Evolutionary conservation across 2,888 invertebrate species (phyloP), one percentile per base, ranked within the genome.

Genomic region (Julus scandinavius): DNA sequence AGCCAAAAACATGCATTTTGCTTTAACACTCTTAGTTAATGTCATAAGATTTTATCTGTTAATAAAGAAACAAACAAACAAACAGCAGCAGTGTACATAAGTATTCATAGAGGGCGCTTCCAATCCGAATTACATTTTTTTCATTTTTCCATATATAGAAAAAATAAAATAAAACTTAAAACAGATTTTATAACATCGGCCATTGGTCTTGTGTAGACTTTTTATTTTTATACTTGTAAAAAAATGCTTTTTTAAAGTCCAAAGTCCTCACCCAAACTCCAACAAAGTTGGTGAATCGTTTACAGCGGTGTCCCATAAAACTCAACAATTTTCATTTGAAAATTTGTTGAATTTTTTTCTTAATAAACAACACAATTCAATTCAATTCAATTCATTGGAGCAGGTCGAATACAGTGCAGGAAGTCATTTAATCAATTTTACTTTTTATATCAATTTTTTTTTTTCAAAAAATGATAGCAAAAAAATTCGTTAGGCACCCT

Each of bases 41-140:
- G 0, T 29, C 29, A 29, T 1, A 29, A 29, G 29, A 29, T 29
- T 29, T 29, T 29, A 29, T 45, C 45, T 45, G 45, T 45, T 45
- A 45, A 45, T 45, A 0, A 45, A 45, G 45, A 7, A 45, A 45
- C 45, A 45, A 45, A 45, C 45, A 45, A 45, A 45, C 7, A 45
- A 45, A 45, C 45, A 72, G 29, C 72, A 72, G 11, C 72, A 72
- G 29, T 72, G 72, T 72, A 72, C 72, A 72, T 72, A 72, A 29
- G 72, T 72, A 72, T 72, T 72, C 72, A 72, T 72, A 72, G 72
- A 72, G 72, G 72, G 72, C 72, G 72, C 72, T 72, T 72, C 72
- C 72, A 72, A 29, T 29, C 72, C 29, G 72, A 72, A 72, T 72
- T 72, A 29, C n/a, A 72, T n/a, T 17, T 20, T 63, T 72, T 29